These are phyloP conservation scores for Stenchaetothrips biformis DNA, from an alignment of 2,888 invertebrate genomes.

Conservation along the genomic window DNA sequence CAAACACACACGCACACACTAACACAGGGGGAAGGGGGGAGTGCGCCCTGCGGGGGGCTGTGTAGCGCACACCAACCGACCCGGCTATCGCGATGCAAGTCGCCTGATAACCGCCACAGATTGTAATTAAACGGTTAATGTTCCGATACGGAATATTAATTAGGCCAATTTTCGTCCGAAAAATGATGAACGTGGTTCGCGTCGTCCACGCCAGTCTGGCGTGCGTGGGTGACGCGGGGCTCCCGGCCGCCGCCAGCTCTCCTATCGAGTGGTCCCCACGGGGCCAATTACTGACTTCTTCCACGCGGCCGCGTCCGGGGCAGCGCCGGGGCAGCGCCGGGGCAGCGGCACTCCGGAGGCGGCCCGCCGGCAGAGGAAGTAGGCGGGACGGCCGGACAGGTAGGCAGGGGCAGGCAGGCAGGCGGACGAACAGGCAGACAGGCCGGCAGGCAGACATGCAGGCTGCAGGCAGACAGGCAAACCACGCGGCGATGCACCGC, in stretches of 20 bases:
- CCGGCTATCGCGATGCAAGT: not conserved
- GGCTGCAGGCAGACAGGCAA: too few species aligned
- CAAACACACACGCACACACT: not conserved
- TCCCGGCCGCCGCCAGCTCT: not conserved
- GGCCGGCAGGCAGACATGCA: too few species aligned
- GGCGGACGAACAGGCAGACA: too few species aligned
- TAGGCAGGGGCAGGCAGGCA: too few species aligned
- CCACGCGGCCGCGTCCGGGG: too few species aligned
- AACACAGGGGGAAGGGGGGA: not conserved
- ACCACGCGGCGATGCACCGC: too few species aligned
- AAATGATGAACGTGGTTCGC: not conserved
- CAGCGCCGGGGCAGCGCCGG: too few species aligned
- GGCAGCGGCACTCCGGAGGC: too few species aligned
- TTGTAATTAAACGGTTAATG: slow-evolving; percentile 17
- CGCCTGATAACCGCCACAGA: not conserved
- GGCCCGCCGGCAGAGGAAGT: too few species aligned
- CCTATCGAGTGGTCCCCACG: not conserved
- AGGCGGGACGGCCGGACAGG: too few species aligned
- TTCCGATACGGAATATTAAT: not conserved
- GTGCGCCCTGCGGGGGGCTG: not conserved
- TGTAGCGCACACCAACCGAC: not conserved
- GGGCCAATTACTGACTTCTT: not conserved
- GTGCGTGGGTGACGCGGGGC: too few species aligned
- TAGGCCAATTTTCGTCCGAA: not conserved
- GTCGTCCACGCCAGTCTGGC: not conserved